Conservation (phyloP, 2,888 invertebrate species). For the Drosophila atripex region DNA sequence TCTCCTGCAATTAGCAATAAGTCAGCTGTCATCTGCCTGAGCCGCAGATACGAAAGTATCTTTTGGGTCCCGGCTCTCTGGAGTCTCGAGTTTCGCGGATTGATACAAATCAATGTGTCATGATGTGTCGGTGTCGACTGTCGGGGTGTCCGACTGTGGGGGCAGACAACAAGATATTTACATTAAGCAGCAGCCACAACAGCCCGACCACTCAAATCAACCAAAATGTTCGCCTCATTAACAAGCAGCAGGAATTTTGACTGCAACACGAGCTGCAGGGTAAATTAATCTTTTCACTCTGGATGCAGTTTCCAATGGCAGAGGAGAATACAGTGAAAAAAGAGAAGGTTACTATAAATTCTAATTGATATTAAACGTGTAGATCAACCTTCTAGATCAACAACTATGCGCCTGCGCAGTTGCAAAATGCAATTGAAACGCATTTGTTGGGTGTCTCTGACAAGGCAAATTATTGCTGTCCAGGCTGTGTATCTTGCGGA, state of each 20-base stretch:
- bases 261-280: constrained; percentile 33
- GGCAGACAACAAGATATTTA: constrained; percentile 71
- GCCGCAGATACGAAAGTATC: constrained; percentile 54
- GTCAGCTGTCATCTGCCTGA: constrained; percentile 69
- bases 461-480: constrained; percentile 61
- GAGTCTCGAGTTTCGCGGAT: constrained; percentile 46
- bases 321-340: neutral
- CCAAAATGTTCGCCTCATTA: constrained; percentile 53
- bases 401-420: constrained; percentile 30
- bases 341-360: neutral
- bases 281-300: constrained; percentile 50
- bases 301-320: constrained; percentile 32
- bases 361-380: neutral
- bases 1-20: constrained; percentile 75
- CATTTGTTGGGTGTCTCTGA: constrained; percentile 66
- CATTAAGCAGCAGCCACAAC: constrained; percentile 56
- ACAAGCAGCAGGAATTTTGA: constrained; percentile 31
- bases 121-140: constrained; percentile 12
- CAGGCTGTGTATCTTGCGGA: constrained; percentile 50
- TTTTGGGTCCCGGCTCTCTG: constrained; percentile 25
- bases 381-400: neutral
- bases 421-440: constrained; percentile 63
- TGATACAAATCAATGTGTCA: constrained; percentile 75
- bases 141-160: constrained; percentile 8
- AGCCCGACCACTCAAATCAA: constrained; percentile 31